phyloP scores from a whole-genome alignment of 1,140 invertebrate species.

The Drosophila persimilis region DNA sequence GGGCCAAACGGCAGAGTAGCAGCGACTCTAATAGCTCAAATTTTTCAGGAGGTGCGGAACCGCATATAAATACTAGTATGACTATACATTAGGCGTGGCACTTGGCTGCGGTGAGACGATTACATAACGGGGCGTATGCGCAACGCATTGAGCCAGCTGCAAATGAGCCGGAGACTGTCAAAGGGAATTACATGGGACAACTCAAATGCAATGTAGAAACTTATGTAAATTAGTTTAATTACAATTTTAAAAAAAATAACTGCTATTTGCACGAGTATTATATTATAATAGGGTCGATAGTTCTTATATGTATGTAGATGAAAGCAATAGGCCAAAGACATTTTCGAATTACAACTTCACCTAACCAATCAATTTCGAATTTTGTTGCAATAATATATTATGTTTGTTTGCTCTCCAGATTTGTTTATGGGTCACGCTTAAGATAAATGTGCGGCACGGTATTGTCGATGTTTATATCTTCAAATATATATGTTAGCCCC shows the following conservation, averaged over 20 bases:
- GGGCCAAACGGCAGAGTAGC: not conserved
- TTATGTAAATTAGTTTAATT: too few species aligned
- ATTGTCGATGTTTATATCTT: slow-evolving; percentile 20
- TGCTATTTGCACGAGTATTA: too few species aligned
- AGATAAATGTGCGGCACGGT: slow-evolving; percentile 45
- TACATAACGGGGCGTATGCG: slow-evolving; percentile 33
- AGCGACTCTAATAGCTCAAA: slow-evolving; percentile 62
- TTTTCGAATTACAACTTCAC: too few species aligned
- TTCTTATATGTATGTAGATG: too few species aligned
- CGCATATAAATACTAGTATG: slow-evolving; percentile 18
- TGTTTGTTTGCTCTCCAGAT: slow-evolving; percentile 22
- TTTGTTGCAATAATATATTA: too few species aligned
- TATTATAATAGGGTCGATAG: too few species aligned
- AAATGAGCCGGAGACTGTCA: not conserved
- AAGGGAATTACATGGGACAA: too few species aligned
- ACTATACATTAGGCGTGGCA: slow-evolving; percentile 22
- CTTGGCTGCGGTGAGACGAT: not conserved
- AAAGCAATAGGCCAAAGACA: too few species aligned
- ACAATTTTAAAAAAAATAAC: too few species aligned
- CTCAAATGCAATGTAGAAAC: too few species aligned
- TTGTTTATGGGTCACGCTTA: slow-evolving; percentile 41
- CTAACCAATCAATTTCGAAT: too few species aligned
- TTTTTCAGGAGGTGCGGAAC: slow-evolving; percentile 35
- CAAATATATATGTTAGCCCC: slow-evolving; percentile 10
- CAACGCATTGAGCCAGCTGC: not conserved